A percentile compares a stretch with the other conserved stretches of the same genome.
Evolutionary conservation across 2,888 invertebrate genomes (phyloP).

Genomic region (Phorcus lineatus): DNA sequence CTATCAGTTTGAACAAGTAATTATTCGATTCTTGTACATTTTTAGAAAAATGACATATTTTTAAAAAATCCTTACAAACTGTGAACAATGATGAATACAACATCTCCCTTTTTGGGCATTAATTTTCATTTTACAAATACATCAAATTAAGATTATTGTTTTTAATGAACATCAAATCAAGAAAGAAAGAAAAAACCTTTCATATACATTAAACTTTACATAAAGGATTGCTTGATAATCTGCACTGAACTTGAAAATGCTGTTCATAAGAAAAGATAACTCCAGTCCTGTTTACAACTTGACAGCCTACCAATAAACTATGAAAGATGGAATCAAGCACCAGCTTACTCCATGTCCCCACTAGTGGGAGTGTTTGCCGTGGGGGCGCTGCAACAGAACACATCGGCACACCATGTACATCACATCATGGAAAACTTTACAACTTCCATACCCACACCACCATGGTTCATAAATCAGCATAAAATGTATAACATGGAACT

Average conservation of each 20-base stretch:
- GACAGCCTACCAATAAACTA: neutral
- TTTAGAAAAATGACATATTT: no score
- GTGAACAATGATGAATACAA: no score
- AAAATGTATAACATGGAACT: no score
- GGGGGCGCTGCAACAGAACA: neutral
- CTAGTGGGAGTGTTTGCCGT: neutral
- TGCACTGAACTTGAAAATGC: neutral
- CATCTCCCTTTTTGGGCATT: no score
- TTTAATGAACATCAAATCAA: no score
- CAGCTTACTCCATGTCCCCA: constrained; percentile 16
- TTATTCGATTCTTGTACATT: no score
- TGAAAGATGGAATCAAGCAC: neutral
- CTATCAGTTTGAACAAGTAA: neutral
- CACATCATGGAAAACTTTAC: neutral
- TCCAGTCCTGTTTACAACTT: neutral
- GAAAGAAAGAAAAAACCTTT: no score
- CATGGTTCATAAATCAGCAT: no score
- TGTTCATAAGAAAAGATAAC: neutral
- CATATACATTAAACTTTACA: neutral
- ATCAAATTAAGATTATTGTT: no score
- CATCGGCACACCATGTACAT: neutral
- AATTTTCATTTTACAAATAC: no score
- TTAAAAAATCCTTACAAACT: no score
- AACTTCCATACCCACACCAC: no score
- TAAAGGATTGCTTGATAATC: neutral